Percentiles rank a stretch among this genome's conserved stretches.
Conservation (phyloP, 30 jellyfish, hydroid and myxozoan species). For the Haliclystus octoradiatus region DNA sequence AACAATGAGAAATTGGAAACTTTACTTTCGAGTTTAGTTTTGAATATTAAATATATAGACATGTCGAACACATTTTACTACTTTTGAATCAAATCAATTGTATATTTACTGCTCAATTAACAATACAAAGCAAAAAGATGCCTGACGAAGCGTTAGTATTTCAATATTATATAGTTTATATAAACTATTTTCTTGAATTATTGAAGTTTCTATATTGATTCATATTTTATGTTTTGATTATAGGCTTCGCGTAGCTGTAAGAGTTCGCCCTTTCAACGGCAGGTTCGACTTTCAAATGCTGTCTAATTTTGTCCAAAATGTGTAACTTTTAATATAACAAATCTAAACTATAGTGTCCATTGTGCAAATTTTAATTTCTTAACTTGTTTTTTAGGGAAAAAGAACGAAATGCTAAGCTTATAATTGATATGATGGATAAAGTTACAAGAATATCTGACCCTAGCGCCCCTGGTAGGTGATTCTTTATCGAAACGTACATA, state of each 20-base stretch:
- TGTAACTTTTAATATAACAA: neutral
- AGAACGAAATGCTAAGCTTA: conserved; percentile 62
- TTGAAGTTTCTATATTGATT: neutral
- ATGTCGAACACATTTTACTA: no score
- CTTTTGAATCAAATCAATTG: no score
- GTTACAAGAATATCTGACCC: conserved; percentile 79
- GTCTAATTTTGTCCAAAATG: no score
- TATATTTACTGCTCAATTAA: no score
- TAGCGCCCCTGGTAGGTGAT: conserved; percentile 63
- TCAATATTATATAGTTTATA: neutral
- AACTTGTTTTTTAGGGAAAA: conserved; percentile 54
- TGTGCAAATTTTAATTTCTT: neutral
- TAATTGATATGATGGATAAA: conserved; percentile 67
- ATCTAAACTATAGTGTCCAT: neutral
- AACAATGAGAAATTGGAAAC: no score
- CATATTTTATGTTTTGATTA: conserved; percentile 5
- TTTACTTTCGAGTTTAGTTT: no score
- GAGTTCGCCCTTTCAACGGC: conserved; percentile 97
- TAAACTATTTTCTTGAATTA: neutral
- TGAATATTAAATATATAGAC: no score
- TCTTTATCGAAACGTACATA: no score
- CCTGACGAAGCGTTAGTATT: conserved; percentile 81
- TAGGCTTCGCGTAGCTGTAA: conserved; percentile 96
- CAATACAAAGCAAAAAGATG: no score
- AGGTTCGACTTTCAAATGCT: conserved; percentile 30